Percentiles rank a stretch among this genome's conserved stretches.
Evolutionary conservation across 2,888 invertebrate species (phyloP).

Genomic region (Syrphus vitripennis): DNA sequence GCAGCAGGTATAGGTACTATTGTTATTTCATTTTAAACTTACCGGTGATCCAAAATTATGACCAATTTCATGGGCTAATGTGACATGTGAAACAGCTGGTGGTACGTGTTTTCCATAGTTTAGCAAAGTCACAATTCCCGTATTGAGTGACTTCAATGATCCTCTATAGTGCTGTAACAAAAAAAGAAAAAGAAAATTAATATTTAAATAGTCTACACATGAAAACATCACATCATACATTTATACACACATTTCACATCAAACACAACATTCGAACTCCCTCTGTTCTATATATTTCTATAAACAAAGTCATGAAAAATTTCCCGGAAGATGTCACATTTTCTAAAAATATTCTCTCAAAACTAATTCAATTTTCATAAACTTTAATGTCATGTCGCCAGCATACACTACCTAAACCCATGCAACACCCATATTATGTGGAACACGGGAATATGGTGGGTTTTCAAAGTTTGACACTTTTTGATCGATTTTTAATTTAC

Average conservation of each 20-base stretch:
- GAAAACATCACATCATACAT: background rate
- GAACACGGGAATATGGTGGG: background rate
- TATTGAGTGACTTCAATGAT: constrained; percentile 96
- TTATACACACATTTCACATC: background rate
- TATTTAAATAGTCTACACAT: constrained; percentile 20
- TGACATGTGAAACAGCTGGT: constrained; percentile 98
- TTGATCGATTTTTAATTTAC: constrained; percentile 61
- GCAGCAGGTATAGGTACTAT: no score
- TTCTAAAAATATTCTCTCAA: background rate
- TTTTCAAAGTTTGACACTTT: background rate
- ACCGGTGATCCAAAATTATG: constrained; percentile 99
- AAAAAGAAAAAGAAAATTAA: constrained; percentile 29
- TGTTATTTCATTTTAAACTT: constrained; percentile 80
- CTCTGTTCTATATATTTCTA: background rate
- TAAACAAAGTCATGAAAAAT: background rate
- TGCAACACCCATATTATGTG: background rate
- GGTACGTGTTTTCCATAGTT: constrained; percentile 99
- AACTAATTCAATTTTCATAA: constrained; percentile 48
- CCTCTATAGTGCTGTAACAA: constrained; percentile 93
- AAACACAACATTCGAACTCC: background rate
- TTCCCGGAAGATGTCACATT: background rate
- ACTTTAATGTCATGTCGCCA: constrained; percentile 3
- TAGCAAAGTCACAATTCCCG: constrained; percentile 97
- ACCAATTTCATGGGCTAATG: constrained; percentile 99
- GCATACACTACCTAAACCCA: background rate